Percentiles rank a stretch among this genome's conserved stretches.
Conservation (phyloP, 53 echinoderm and acorn worm species). For the Patiria pectinifera region DNA sequence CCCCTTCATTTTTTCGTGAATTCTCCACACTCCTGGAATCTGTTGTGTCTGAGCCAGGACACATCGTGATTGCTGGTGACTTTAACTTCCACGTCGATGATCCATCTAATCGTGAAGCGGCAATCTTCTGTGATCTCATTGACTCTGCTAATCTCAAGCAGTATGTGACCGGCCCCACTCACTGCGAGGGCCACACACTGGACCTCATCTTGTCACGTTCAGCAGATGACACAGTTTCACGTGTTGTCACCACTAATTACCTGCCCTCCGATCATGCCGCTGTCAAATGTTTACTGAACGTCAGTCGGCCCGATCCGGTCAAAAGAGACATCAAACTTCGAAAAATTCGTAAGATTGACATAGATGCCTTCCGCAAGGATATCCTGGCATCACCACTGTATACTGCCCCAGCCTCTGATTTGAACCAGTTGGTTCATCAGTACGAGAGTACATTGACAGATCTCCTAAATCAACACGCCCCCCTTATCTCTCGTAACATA, state of each 20-base stretch:
- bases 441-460: constrained; percentile 24
- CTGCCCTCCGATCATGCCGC: constrained; percentile 58
- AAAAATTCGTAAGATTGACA: constrained; percentile 40
- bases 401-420: constrained; percentile 26
- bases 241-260: background rate
- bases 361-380: constrained; percentile 26
- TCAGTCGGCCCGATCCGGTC: constrained; percentile 10
- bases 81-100: constrained; percentile 71
- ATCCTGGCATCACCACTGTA: constrained; percentile 46
- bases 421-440: constrained; percentile 26
- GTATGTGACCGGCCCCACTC: constrained; percentile 41
- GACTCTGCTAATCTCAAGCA: constrained; percentile 35
- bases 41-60: constrained; percentile 16
- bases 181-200: constrained; percentile 60
- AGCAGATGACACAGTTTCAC: constrained; percentile 12
- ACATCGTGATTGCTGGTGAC: constrained; percentile 48
- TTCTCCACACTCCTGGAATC: constrained; percentile 55
- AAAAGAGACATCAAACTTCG: constrained; percentile 12
- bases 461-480: constrained; percentile 54
- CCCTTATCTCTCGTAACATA: background rate
- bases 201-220: constrained; percentile 47
- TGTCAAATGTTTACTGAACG: constrained; percentile 7
- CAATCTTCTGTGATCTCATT: constrained; percentile 29
- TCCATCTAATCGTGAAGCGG: background rate
- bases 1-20: constrained; percentile 46